Evolutionary conservation across 2,797 vertebrate species (phyloP).

Genomic region (Pachyuromys duprasi): DNA sequence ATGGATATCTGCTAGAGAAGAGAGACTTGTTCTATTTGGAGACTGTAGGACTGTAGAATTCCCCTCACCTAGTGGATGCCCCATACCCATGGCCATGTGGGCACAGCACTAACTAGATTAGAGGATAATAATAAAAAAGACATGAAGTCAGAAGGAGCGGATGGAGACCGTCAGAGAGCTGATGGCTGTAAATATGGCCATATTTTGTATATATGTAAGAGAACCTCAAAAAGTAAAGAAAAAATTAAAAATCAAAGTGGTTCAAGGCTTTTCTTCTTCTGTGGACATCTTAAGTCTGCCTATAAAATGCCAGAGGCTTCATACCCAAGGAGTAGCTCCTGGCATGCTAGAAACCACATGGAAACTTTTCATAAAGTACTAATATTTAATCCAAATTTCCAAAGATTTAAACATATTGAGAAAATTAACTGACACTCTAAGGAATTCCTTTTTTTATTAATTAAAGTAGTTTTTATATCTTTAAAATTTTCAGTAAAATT

Average conservation of each 20-base stretch:
- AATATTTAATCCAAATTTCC: slow-evolving; percentile 13
- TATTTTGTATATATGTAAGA: neutral
- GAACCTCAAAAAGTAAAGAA: neutral
- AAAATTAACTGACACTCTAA: slow-evolving; percentile 12
- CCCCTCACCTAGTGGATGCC: neutral
- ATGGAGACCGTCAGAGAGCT: too few relatives aligned
- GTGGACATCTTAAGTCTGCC: neutral
- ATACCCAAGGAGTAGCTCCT: neutral
- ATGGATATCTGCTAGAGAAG: neutral
- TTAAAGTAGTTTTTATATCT: neutral
- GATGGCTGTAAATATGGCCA: neutral
- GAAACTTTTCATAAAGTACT: neutral
- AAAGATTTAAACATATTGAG: slow-evolving; percentile 34
- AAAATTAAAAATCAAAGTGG: neutral
- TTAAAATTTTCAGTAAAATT: neutral
- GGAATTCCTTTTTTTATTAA: neutral
- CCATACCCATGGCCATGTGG: neutral
- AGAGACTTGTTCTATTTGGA: neutral
- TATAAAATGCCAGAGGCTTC: neutral
- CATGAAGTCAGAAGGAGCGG: neutral
- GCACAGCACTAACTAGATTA: neutral
- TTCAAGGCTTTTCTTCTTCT: neutral
- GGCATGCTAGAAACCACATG: neutral
- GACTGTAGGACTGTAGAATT: neutral
- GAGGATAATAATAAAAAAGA: too few relatives aligned